Base-by-base conservation (phyloP, 37 sponge, comb jelly and placozoan species). In the Mnemiopsis leidyi region DNA sequence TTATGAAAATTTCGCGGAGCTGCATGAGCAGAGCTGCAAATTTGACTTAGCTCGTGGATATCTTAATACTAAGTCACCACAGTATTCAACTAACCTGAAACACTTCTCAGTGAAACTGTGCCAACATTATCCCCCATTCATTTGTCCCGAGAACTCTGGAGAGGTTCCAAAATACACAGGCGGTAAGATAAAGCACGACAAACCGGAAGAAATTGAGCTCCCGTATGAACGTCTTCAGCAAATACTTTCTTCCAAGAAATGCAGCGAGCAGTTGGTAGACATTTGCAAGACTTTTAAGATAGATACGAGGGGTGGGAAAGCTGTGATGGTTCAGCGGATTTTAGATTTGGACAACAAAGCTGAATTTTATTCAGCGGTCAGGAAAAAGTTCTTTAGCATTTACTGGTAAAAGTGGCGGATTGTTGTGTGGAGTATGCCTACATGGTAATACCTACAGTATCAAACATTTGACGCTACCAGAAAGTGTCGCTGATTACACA, bases 241-340 rank as follows among this genome's bases (percentile, higher is more conserved):
- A 18, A 34, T 77, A 32, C 1, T 77, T 3, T 34, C 30, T 28
- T 31, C 32, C 32, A 77, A 77, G 18, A 77, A 77, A 0, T 31
- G 36, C 18, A 34, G 18, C 18, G 33, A 77, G 32, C 32, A 77
- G 7, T 32, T 77, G 5, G 33, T 34, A 36, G 32, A 77, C 0
- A 77, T 77, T 32, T 77, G 79, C 18, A 32, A 34, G 1, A 21
- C 26, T 9, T 77, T 77, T 28, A 77, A 77, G 7, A 77, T 77
- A 13, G 32, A 77, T 34, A 77, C 79, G 3, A 33, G 79, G 30
- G 79, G 79, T 28, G 79, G 79, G 1, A 77, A 77, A 32, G 79
- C 79, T 77, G 36, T 34, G 20, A 77, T 77, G 20, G 32, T 32
- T 1, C 35, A 28, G 1, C 30, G 32, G 79, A 28, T 77, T 34